Conservation (phyloP, 2,888 invertebrate genomes). For the Fragum fragum region DNA sequence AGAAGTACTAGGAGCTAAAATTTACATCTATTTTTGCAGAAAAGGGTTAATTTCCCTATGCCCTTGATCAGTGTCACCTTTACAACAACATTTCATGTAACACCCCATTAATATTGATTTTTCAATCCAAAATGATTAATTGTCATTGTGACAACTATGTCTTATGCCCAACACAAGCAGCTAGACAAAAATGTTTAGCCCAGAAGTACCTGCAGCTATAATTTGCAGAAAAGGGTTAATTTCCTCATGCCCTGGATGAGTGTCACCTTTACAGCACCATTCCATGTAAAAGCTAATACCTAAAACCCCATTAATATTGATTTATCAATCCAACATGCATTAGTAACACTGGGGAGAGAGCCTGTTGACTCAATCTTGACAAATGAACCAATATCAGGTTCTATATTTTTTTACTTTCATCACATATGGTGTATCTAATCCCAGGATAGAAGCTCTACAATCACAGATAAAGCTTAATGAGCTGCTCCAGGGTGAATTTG, state of each 20-base stretch:
- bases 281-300: slow-evolving; percentile 23
- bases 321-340: slow-evolving; percentile 25
- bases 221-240: not conserved
- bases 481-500: not conserved
- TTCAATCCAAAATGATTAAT: too few relatives aligned
- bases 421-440: not conserved
- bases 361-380: slow-evolving; percentile 31
- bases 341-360: slow-evolving; percentile 17
- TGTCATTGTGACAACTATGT: too few relatives aligned
- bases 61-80: too few relatives aligned
- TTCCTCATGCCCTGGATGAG: not conserved
- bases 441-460: not conserved
- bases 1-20: too few relatives aligned
- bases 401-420: not conserved
- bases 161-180: too few relatives aligned
- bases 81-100: too few relatives aligned
- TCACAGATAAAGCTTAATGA: not conserved
- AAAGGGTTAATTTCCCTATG: too few relatives aligned
- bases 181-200: too few relatives aligned
- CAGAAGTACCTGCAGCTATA: too few relatives aligned
- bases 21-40: too few relatives aligned
- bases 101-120: too few relatives aligned
- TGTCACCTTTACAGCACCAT: slow-evolving; percentile 11
- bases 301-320: slow-evolving; percentile 20
- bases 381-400: slow-evolving; percentile 13